Conservation (phyloP, 2,888 invertebrate genomes). For the Thereva nobilitata region DNA sequence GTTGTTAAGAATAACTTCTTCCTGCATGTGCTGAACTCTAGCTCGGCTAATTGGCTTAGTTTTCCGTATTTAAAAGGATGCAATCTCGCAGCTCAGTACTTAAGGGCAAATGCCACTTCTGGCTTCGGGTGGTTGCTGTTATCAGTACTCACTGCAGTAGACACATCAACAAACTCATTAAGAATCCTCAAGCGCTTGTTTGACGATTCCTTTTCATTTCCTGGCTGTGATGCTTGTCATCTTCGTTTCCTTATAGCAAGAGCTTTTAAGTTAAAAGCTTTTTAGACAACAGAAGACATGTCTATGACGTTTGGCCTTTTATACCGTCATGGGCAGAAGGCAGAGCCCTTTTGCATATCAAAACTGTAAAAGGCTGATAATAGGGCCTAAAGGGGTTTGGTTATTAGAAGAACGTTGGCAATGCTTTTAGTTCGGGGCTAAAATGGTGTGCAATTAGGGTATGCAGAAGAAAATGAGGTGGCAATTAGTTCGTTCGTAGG, state of each 20-base stretch:
- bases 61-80: too few species aligned
- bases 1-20: too few species aligned
- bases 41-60: too few species aligned
- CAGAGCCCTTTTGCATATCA: constrained; percentile 22
- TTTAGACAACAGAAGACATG: not conserved
- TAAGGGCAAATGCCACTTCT: too few species aligned
- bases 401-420: constrained; percentile 11
- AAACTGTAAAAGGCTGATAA: constrained; percentile 16
- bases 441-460: constrained; percentile 7
- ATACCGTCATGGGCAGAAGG: constrained; percentile 1
- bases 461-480: not conserved
- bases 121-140: not conserved
- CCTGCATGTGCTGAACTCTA: too few species aligned
- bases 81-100: too few species aligned
- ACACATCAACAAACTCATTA: constrained; percentile 31
- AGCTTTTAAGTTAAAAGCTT: constrained; percentile 1
- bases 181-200: constrained; percentile 30
- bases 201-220: constrained; percentile 37
- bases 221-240: constrained; percentile 25
- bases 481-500: constrained; percentile 15
- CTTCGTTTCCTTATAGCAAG: not conserved
- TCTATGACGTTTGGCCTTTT: constrained; percentile 1
- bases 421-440: not conserved
- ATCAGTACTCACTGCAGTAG: constrained; percentile 19
- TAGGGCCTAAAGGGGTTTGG: constrained; percentile 26